Evolutionary conservation across 2,797 vertebrate species (phyloP), one percentile per base, ranked within the genome.

Genomic region (Lutjanus argentimaculatus): DNA sequence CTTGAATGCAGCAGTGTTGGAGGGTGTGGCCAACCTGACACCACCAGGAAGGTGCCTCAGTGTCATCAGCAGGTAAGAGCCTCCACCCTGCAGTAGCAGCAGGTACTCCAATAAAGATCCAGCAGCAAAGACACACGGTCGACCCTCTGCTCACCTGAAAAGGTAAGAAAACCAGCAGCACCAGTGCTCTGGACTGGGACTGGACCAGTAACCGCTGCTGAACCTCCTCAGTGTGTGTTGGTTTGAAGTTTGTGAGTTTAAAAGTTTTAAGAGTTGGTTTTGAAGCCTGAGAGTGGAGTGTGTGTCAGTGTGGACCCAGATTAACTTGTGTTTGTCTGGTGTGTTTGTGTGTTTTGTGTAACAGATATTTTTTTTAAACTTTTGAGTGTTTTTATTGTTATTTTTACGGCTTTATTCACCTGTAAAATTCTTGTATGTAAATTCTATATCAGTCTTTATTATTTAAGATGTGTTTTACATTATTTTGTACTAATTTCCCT

Each of bases 161-260:
- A 86, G 90, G 91, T 91, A 88, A 66, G 88, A 80, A 43, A 51
- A 57, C 46, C 55, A 53, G 25, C 42, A 61, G 25, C 25, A 51
- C 57, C 48, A 16, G 43, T 0, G 15, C 15, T 15, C 1, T 30
- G 25, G 1, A 40, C 67, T 56, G 78, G 67, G 15, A 5, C 58
- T 0, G 22, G 40, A 80, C 80, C 80, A 63, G 75, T 19, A 17
- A 0, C 7, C 7, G 6, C 17, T 67, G 40, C 66, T 57, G 72
- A 4, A 4, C 25, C 25, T 30, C 25, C 25, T 30, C 25, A 30
- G 25, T 30, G 16, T 42, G n/a, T 51, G 3, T 69, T n/a, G 58
- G 36, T 25, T 10, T 14, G n/a, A 15, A n/a, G n/a, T n/a, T n/a
- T n/a, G n/a, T n/a, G n/a, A 10, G 48, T 17, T 25, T 30, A 11